These are phyloP conservation scores for Gavia stellata DNA, from an alignment of 2,113 vertebrate species.

Conservation along the genomic window DNA sequence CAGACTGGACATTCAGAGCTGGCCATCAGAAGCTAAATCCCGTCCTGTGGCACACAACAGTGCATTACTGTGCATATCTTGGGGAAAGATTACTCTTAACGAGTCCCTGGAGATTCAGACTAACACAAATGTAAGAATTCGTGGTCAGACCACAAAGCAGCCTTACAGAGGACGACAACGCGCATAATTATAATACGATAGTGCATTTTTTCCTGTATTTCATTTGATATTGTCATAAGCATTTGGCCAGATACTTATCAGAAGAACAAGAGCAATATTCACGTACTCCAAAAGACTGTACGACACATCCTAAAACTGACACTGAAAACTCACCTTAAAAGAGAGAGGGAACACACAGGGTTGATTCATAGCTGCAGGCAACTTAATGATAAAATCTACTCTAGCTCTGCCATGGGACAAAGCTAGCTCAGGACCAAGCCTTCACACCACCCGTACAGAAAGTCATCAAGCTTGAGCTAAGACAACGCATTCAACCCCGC, in stretches of 20 bases:
- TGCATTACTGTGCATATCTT: too few species aligned
- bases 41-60: background rate
- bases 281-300: background rate
- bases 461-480: too few species aligned
- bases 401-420: background rate
- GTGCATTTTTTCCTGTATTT: background rate
- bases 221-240: background rate
- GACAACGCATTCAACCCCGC: fast-evolving
- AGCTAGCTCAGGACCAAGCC: background rate
- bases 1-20: background rate
- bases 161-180: background rate
- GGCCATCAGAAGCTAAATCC: background rate
- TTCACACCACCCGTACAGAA: background rate
- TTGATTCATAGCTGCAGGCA: background rate
- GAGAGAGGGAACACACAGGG: background rate
- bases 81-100: background rate
- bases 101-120: background rate
- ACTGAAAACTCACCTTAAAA: background rate
- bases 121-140: background rate
- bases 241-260: background rate
- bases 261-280: background rate
- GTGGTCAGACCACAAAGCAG: background rate
- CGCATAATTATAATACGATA: fast-evolving
- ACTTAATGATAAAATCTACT: background rate
- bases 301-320: background rate